Conservation (phyloP, 2,888 invertebrate species). For the Meta bourneti region DNA sequence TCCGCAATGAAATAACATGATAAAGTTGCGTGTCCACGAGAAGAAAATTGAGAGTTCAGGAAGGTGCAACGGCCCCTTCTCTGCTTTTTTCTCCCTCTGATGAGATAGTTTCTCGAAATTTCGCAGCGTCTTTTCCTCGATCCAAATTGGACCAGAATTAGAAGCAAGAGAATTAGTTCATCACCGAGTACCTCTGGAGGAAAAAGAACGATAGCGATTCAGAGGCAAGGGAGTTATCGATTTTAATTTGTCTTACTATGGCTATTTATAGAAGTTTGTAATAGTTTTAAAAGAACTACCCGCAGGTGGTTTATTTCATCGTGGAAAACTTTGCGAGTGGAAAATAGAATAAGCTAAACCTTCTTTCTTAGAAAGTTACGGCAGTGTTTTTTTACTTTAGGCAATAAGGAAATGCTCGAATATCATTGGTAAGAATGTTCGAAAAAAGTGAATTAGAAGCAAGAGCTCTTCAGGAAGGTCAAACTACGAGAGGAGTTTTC, state of each 20-base stretch:
- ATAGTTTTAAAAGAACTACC: conserved; percentile 1
- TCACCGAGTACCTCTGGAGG: background rate
- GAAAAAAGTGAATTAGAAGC: no score
- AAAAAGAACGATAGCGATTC: background rate
- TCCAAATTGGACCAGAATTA: conserved; percentile 18
- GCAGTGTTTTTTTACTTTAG: background rate
- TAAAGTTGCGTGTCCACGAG: no score
- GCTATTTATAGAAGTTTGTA: conserved; percentile 26
- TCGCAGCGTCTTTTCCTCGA: conserved; percentile 11
- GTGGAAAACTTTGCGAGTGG: background rate
- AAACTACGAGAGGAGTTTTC: no score
- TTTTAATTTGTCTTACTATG: conserved; percentile 13
- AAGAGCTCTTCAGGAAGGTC: no score
- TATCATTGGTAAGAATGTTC: no score
- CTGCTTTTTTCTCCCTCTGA: background rate
- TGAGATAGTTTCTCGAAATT: conserved; percentile 4
- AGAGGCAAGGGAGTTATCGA: background rate
- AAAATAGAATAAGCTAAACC: background rate
- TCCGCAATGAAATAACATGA: no score
- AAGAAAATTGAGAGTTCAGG: background rate
- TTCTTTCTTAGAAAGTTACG: background rate
- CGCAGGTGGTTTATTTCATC: background rate
- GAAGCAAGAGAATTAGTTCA: background rate
- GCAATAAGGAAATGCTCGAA: no score
- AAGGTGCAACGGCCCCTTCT: conserved; percentile 31